Evolutionary conservation across 2,113 vertebrate genomes (phyloP).

Genomic region (Sander lucioperca): DNA sequence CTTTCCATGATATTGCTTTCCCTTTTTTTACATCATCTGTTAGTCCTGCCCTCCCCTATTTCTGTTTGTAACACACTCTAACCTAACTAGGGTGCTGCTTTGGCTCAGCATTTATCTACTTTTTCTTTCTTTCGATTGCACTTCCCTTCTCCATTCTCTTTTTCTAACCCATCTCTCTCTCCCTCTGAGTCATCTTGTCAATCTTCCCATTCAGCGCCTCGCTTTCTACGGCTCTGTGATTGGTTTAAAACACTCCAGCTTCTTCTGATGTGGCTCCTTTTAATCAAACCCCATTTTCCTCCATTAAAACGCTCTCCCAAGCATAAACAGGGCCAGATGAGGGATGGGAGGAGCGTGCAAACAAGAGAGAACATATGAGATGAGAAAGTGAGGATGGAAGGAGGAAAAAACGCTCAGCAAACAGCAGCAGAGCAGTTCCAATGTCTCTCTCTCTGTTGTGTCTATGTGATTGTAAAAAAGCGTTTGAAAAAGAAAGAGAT

Average conservation of each 20-base stretch:
- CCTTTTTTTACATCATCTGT: constrained; percentile 47
- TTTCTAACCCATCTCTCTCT: constrained; percentile 9
- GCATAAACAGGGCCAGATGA: constrained; percentile 66
- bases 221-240: constrained; percentile 45
- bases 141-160: constrained; percentile 29
- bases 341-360: constrained; percentile 37
- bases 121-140: background rate
- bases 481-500: constrained; percentile 17
- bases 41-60: constrained; percentile 13
- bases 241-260: constrained; percentile 48
- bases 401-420: background rate
- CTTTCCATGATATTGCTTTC: constrained; percentile 42
- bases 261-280: constrained; percentile 66
- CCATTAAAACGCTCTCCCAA: constrained; percentile 72
- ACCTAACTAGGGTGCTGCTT: constrained; percentile 23
- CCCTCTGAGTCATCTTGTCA: constrained; percentile 61
- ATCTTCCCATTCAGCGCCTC: constrained; percentile 49
- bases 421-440: constrained; percentile 3
- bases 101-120: constrained; percentile 1
- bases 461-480: constrained; percentile 7
- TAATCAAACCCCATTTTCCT: constrained; percentile 74
- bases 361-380: constrained; percentile 61
- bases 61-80: constrained; percentile 38
- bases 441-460: constrained; percentile 6
- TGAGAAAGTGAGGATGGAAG: constrained; percentile 35